Base-by-base conservation (phyloP, 92 coral and sea anemone genomes). In the Porites rus region DNA sequence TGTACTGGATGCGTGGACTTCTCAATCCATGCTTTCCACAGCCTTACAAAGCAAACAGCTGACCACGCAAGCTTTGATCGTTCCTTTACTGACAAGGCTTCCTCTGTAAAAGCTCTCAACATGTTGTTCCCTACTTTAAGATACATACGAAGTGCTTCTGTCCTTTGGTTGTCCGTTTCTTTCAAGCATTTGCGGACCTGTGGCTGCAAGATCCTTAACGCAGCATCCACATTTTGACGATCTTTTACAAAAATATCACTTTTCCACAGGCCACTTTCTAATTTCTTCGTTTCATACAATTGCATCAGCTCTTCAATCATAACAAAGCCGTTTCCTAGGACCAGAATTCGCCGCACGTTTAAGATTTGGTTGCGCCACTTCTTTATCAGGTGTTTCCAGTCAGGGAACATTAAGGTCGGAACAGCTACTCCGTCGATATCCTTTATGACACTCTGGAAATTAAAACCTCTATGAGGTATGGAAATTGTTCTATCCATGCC, bases 201-300 rank as follows among this genome's bases (percentile, higher is more conserved):
- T 52, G 78, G 78, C 61, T 74, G 78, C 43, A 52, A 51, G 14
- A 56, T 74, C 38, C 65, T 7, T 2, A 74, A 5, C 18, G 88
- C 88, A 8, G 88, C 88, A 83, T 73, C 80, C 24, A 74, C 88
- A 61, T 83, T 83, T 46, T 83, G 80, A 43, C 66, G 60, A 54
- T 83, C 87, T 69, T 24, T 83, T 14, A 83, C 78, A 74, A 74
- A 74, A 43, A 83, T 69, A 31, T 83, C n/a, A 76, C 88, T 83
- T 38, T 83, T 83, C 88, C 88, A 83, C 38, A 83, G 28, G 11
- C 87, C 87, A 20, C 78, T 66, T 6, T 51, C 14, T 11, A 72
- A 50, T 72, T 72, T 83, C 10, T 83, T 56, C 11, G 12, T 16
- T 59, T 52, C 65, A 46, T 72, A 83, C 43, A 63, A 16, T 59